Evolutionary conservation across 2,888 invertebrate genomes (phyloP).

Genomic region (Eristalinus aeneus): DNA sequence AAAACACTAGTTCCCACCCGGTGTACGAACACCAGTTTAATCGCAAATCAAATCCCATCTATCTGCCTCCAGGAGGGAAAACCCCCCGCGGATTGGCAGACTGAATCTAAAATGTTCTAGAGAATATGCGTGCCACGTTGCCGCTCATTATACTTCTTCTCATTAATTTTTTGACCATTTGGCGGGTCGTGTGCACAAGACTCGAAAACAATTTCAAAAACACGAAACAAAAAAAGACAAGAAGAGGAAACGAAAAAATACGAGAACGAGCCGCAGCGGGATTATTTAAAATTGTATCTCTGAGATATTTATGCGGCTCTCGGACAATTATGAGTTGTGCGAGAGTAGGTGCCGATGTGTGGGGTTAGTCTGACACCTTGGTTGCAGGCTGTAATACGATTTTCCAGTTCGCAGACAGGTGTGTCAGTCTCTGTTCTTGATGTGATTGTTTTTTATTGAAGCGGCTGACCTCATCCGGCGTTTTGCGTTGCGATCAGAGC

Average conservation of each 20-base stretch:
- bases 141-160: conserved; percentile 47
- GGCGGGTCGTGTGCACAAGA: conserved; percentile 70
- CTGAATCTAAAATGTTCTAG: conserved; percentile 47
- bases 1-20: conserved; percentile 26
- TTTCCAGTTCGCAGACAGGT: conserved; percentile 60
- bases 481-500: conserved; percentile 26
- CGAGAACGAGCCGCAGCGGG: conserved; percentile 1
- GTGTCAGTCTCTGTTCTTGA: conserved; percentile 43
- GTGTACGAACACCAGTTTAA: conserved; percentile 24
- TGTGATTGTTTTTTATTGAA: conserved; percentile 36
- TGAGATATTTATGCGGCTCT: conserved; percentile 60
- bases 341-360: neutral
- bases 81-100: neutral
- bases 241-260: conserved; percentile 4
- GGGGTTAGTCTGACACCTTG: conserved; percentile 40
- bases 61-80: neutral
- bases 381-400: conserved; percentile 7
- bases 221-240: neutral
- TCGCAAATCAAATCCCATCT: conserved; percentile 25
- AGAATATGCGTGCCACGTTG: conserved; percentile 48
- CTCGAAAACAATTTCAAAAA: conserved; percentile 51
- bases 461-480: conserved; percentile 30
- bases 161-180: conserved; percentile 61
- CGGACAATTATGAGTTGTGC: conserved; percentile 17
- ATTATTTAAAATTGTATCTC: conserved; percentile 54